These are phyloP conservation scores for Cyanoramphus novaezelandiae DNA, from an alignment of 2,113 vertebrate genomes.

Conservation along the genomic window DNA sequence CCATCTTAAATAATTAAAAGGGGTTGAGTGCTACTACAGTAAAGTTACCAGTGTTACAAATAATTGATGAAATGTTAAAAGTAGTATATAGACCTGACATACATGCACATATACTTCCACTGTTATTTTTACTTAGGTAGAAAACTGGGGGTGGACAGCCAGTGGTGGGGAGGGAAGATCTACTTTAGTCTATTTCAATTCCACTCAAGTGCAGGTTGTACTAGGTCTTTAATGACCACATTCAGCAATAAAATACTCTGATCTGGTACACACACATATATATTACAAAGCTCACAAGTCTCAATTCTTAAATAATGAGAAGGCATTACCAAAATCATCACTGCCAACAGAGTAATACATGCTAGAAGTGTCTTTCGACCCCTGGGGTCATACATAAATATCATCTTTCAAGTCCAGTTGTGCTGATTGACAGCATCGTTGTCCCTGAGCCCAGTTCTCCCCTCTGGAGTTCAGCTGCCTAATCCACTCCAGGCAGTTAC, in stretches of 20 bases:
- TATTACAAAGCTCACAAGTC: neutral
- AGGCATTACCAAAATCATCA: neutral
- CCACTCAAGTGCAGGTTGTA: neutral
- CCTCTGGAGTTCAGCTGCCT: neutral
- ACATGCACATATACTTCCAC: neutral
- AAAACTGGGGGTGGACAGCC: neutral
- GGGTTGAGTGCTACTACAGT: neutral
- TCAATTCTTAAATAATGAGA: neutral
- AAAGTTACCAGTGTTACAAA: neutral
- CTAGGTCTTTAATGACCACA: neutral
- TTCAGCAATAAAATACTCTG: neutral
- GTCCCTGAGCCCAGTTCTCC: neutral
- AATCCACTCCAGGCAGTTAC: neutral
- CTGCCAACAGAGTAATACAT: neutral
- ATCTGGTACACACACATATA: neutral
- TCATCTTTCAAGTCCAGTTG: neutral
- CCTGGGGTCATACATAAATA: neutral
- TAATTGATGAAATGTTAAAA: neutral
- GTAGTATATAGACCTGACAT: neutral
- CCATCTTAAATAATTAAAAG: neutral
- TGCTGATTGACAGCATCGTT: accelerated
- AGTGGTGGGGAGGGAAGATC: neutral
- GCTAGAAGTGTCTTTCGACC: neutral
- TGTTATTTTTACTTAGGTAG: neutral
- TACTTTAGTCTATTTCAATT: neutral